These are phyloP conservation scores for Calameuta idolon DNA, from an alignment of 2,888 invertebrate species.

Conservation along the genomic window DNA sequence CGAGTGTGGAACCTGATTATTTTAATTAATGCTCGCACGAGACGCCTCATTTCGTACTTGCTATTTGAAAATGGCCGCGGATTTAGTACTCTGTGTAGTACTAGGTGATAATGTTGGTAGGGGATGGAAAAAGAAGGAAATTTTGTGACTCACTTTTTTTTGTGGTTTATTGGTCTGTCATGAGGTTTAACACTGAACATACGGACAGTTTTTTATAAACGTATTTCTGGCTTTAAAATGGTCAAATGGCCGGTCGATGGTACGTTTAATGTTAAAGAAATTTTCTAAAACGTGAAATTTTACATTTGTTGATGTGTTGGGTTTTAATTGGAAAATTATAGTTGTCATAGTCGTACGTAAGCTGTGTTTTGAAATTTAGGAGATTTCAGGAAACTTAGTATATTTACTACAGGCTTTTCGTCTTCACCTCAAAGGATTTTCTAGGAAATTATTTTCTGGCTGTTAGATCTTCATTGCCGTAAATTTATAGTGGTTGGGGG, in stretches of 20 bases:
- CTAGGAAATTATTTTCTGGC: not conserved
- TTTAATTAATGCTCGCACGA: slow-evolving; percentile 56
- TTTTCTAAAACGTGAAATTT: not conserved
- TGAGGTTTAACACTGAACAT: not conserved
- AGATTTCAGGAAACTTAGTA: not conserved
- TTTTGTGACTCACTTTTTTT: not conserved
- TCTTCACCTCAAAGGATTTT: not conserved
- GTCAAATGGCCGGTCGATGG: no score
- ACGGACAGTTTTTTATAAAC: no score
- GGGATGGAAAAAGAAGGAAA: not conserved
- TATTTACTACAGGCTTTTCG: not conserved
- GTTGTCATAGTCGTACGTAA: not conserved
- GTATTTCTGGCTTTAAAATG: no score
- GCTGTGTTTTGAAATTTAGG: not conserved
- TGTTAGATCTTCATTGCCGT: not conserved
- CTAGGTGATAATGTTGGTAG: not conserved
- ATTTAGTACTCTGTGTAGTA: not conserved
- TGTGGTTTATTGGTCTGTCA: not conserved
- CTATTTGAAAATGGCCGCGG: slow-evolving; percentile 46
- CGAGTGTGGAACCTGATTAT: slow-evolving; percentile 54
- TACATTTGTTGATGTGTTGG: not conserved
- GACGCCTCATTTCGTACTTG: slow-evolving; percentile 49
- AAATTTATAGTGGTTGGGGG: not conserved
- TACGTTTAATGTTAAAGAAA: not conserved
- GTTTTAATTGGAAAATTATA: not conserved